Conservation (phyloP, 2,797 vertebrate genomes). For the Sandelia bainsii region DNA sequence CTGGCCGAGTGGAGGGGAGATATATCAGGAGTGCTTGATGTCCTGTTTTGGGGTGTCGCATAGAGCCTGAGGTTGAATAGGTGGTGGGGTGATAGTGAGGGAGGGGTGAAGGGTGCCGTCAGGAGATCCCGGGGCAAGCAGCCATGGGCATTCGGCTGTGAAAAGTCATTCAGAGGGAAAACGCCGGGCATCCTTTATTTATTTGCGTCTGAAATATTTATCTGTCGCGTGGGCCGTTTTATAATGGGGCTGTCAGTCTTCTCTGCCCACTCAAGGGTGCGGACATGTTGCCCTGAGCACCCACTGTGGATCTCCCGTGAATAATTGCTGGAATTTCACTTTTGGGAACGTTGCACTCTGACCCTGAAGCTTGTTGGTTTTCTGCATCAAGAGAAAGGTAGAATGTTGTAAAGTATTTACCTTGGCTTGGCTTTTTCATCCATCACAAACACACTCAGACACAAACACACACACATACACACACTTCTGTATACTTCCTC, state of each 20-base stretch:
- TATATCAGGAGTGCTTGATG: constrained; percentile 70
- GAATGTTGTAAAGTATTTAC: constrained; percentile 84
- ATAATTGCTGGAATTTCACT: constrained; percentile 90
- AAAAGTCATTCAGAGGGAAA: constrained; percentile 95
- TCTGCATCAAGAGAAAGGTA: constrained; percentile 84
- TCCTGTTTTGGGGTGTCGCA: constrained; percentile 72
- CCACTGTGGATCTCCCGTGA: constrained; percentile 83
- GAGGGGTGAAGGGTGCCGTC: constrained; percentile 76
- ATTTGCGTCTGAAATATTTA: constrained; percentile 99
- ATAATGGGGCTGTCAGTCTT: constrained; percentile 95
- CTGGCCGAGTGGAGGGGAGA: constrained; percentile 12
- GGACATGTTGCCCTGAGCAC: constrained; percentile 85
- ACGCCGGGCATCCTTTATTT: constrained; percentile 97
- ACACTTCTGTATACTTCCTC: constrained; percentile 41
- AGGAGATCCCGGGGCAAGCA: constrained; percentile 83
- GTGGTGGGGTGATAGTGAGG: constrained; percentile 61
- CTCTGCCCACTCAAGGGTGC: constrained; percentile 86
- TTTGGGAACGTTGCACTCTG: constrained; percentile 86
- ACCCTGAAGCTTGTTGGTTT: constrained; percentile 83
- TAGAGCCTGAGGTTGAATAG: constrained; percentile 65
- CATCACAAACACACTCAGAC: constrained; percentile 42
- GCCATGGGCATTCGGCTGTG: constrained; percentile 90
- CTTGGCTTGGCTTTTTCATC: constrained; percentile 74
- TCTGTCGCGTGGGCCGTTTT: constrained; percentile 92
- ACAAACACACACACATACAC: constrained; percentile 32